phyloP scores from a whole-genome alignment of 2,888 invertebrate species.

The Pristionchus fissidentatus region DNA sequence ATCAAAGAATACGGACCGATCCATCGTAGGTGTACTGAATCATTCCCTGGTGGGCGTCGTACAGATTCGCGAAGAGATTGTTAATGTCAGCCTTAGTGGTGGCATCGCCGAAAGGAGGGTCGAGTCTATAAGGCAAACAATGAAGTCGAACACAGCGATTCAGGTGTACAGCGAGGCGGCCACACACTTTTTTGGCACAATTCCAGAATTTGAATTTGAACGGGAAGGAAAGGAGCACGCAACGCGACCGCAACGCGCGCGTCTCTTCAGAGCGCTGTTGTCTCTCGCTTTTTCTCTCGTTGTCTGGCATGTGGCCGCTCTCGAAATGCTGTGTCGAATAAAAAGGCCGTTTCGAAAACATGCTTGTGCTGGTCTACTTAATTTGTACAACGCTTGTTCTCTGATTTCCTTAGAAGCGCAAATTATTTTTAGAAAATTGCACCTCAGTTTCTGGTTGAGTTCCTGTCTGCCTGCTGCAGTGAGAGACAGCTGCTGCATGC shows the following conservation, averaged over 20 bases:
- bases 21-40: conserved; percentile 72
- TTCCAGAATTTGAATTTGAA: too few relatives aligned
- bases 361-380: background rate
- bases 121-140: conserved; percentile 52
- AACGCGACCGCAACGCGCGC: too few relatives aligned
- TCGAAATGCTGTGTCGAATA: too few relatives aligned
- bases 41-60: conserved; percentile 68
- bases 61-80: conserved; percentile 67
- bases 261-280: too few relatives aligned
- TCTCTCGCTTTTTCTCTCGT: too few relatives aligned
- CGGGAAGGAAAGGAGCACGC: too few relatives aligned
- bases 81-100: conserved; percentile 64
- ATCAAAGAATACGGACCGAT: conserved; percentile 56
- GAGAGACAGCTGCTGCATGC: conserved; percentile 57
- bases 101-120: conserved; percentile 59
- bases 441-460: conserved; percentile 51
- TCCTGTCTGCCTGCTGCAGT: conserved; percentile 57
- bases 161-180: too few relatives aligned
- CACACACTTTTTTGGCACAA: too few relatives aligned
- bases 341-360: too few relatives aligned
- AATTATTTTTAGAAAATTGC: background rate
- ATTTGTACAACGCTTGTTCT: background rate
- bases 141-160: background rate
- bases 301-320: too few relatives aligned
- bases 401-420: background rate